Evolutionary conservation across 2,797 vertebrate species (phyloP), one percentile per base, ranked within the genome.

Genomic region (Pseudochromis fuscus): DNA sequence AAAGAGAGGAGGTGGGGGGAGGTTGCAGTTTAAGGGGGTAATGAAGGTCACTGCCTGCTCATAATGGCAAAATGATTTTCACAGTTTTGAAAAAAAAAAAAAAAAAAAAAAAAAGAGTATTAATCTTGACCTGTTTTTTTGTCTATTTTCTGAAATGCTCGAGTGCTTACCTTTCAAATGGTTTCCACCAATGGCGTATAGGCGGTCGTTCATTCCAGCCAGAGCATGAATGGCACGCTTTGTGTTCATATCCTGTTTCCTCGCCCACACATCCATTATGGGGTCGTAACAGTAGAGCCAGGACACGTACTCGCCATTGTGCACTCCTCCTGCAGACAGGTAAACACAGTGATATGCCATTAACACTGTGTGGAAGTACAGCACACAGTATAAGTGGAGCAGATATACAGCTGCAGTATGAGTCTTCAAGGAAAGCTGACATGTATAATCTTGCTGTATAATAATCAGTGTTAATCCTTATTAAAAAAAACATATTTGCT

Each of bases 211-310:
- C 97, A 98, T 98, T 81, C 96, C 98, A 73, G 98, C 97, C 85
- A 99, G 93, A 69, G 96, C 94, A 77, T 99, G 98, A 93, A 99
- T 99, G 35, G 98, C 98, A 1, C 98, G 94, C 90, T 99, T 99
- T 80, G 98, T 99, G 96, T 99, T 99, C 98, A 99, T 99, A 87
- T 99, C 98, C 92, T 99, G 98, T 91, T 99, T 99, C 80, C 97
- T 93, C 82, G 97, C 96, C 98, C 98, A 99, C 87, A 99, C 97
- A 27, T 99, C 98, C 97, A 99, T 99, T 83, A 97, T 85, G 0
- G 98, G 98, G 91, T 99, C 98, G 57, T 99, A 99, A 88, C 98
- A 99, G 89, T 99, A 99, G n/a, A 99, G 94, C 98, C 98, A 99
- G 44, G 97, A 97, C 50, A 99, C 96, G 0, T 99, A 99, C 61